phyloP scores from a whole-genome alignment of 2,113 vertebrate species.

The Candoia aspera region DNA sequence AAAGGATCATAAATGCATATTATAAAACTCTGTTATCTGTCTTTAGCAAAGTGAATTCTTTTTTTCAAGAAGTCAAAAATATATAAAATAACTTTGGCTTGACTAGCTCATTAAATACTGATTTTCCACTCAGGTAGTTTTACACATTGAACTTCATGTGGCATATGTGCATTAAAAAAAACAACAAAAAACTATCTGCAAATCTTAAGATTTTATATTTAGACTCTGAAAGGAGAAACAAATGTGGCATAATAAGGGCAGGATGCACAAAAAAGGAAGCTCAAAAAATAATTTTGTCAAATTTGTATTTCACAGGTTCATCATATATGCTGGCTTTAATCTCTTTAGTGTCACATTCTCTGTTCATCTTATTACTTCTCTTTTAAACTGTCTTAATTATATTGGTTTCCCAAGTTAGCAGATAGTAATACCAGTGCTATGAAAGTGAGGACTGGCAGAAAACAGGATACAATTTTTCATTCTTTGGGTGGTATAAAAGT shows the following conservation, averaged over 20 bases:
- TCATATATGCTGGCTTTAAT: not conserved
- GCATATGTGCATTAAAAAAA: not conserved
- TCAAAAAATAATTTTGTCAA: not conserved
- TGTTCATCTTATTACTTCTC: constrained; percentile 49
- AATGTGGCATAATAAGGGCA: not conserved
- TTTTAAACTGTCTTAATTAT: constrained; percentile 57
- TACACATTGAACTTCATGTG: not conserved
- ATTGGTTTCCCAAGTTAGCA: constrained; percentile 47
- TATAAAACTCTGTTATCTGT: not conserved
- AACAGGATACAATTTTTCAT: constrained; percentile 51
- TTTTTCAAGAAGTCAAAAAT: not conserved
- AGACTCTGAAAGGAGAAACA: not conserved
- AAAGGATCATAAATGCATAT: not conserved
- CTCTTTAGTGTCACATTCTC: constrained; percentile 10
- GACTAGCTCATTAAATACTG: not conserved
- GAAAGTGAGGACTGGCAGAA: constrained; percentile 62
- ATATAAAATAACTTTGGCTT: not conserved
- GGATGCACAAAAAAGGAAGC: not conserved
- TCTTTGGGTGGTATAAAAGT: constrained; percentile 60
- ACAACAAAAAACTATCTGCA: not conserved
- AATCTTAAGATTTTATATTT: not conserved
- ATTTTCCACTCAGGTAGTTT: not conserved
- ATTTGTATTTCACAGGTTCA: not conserved
- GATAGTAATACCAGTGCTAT: constrained; percentile 46
- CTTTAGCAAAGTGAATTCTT: not conserved